Evolutionary conservation across 2,888 invertebrate species (phyloP).

Genomic region (Peribatodes rhomboidaria): DNA sequence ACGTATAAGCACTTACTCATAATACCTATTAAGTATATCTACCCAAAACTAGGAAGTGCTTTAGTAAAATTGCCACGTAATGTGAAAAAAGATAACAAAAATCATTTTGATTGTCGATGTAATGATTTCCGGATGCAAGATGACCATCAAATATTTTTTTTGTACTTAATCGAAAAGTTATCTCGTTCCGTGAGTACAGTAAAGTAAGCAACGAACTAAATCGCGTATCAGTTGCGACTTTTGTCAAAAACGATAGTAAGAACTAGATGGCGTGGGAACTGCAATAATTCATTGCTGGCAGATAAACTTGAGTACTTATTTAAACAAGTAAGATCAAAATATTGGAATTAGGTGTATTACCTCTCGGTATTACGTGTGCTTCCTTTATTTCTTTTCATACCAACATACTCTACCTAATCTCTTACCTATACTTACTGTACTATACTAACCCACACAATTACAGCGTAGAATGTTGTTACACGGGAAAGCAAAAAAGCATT

Average conservation of each 20-base stretch:
- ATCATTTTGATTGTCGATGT: neutral
- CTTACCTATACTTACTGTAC: no score
- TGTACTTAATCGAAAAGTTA: conserved; percentile 22
- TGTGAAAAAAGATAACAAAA: neutral
- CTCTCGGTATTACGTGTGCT: no score
- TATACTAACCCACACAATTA: no score
- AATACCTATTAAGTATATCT: no score
- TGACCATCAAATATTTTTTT: conserved; percentile 15
- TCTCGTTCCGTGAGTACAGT: conserved; percentile 24
- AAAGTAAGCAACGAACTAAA: neutral
- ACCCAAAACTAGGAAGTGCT: no score
- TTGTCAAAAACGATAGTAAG: neutral
- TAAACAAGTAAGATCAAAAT: neutral
- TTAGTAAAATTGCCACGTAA: neutral
- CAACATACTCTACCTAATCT: no score
- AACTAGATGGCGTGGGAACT: neutral
- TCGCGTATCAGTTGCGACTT: no score
- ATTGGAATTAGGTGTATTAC: neutral
- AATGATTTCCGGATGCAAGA: conserved; percentile 11
- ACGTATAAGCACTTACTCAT: no score
- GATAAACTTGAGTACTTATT: neutral
- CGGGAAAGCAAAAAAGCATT: no score
- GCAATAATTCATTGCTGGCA: neutral
- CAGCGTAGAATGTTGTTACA: no score
- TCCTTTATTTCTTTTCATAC: no score